Evolutionary conservation across 30 jellyfish, hydroid and myxozoan genomes (phyloP).

Genomic region (Hydractinia symbiolongicarpus): DNA sequence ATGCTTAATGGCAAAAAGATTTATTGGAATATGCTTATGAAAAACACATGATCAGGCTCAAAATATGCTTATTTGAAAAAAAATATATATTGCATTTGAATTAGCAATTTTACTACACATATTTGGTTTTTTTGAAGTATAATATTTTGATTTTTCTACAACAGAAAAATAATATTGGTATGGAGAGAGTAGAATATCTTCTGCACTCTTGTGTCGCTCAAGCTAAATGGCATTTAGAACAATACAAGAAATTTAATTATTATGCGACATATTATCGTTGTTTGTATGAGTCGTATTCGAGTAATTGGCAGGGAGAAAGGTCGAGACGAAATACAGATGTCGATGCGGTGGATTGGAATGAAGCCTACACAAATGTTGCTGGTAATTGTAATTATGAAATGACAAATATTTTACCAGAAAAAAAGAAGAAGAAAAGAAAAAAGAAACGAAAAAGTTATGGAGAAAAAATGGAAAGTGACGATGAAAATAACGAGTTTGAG

Average conservation of each 20-base stretch:
- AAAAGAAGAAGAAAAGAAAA: slow-evolving; percentile 1
- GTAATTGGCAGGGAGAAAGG: background rate
- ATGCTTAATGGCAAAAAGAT: too few species aligned
- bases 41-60: too few species aligned
- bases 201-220: slow-evolving; percentile 1
- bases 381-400: background rate
- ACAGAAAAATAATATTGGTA: background rate
- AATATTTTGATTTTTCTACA: too few species aligned
- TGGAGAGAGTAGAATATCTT: background rate
- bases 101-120: too few species aligned
- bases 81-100: too few species aligned
- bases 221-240: slow-evolving; percentile 37
- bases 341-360: background rate
- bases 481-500: slow-evolving; percentile 17
- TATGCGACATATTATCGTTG: background rate
- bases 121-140: too few species aligned
- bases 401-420: background rate
- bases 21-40: too few species aligned
- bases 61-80: too few species aligned
- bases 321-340: background rate
- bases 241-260: slow-evolving; percentile 2
- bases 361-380: background rate
- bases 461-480: background rate
- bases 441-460: background rate
- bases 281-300: background rate